Conservation (phyloP, 2,888 invertebrate species). For the Caenorhabditis becei region DNA sequence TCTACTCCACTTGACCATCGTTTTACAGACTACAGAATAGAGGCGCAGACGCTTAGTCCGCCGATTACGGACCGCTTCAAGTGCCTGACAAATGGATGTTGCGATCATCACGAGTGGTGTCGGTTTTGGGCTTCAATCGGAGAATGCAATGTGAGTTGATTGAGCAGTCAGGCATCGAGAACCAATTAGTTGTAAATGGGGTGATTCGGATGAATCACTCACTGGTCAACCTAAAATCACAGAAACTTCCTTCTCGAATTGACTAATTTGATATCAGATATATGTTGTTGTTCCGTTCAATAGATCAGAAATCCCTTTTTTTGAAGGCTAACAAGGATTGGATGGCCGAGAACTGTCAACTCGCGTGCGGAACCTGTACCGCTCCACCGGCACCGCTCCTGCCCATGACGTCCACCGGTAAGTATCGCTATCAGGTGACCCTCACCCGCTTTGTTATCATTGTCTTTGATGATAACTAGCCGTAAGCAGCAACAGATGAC, state of each 20-base stretch:
- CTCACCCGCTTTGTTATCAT: conserved; percentile 34
- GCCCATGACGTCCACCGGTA: conserved; percentile 50
- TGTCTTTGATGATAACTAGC: conserved; percentile 8
- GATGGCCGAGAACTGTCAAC: conserved; percentile 77
- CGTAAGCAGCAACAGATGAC: conserved; percentile 19
- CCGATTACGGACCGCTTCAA: conserved; percentile 76
- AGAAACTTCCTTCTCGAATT: background rate
- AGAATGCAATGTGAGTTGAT: conserved; percentile 70
- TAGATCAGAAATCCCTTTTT: conserved; percentile 6
- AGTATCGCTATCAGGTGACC: conserved; percentile 42
- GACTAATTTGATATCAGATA: conserved; percentile 9
- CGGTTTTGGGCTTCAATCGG: conserved; percentile 75
- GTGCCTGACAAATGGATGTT: conserved; percentile 77
- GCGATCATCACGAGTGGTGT: conserved; percentile 79
- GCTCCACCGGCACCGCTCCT: conserved; percentile 66
- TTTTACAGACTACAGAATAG: conserved; percentile 41
- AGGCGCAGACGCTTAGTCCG: conserved; percentile 70
- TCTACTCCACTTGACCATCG: background rate
- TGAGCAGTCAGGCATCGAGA: background rate
- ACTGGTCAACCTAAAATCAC: background rate
- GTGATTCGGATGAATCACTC: background rate
- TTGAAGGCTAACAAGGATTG: conserved; percentile 75
- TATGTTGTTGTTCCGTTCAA: background rate
- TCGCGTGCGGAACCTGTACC: conserved; percentile 76
- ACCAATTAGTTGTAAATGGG: background rate